These are phyloP conservation scores for Apotomis capreana DNA, from an alignment of 2,888 invertebrate genomes.

Conservation along the genomic window DNA sequence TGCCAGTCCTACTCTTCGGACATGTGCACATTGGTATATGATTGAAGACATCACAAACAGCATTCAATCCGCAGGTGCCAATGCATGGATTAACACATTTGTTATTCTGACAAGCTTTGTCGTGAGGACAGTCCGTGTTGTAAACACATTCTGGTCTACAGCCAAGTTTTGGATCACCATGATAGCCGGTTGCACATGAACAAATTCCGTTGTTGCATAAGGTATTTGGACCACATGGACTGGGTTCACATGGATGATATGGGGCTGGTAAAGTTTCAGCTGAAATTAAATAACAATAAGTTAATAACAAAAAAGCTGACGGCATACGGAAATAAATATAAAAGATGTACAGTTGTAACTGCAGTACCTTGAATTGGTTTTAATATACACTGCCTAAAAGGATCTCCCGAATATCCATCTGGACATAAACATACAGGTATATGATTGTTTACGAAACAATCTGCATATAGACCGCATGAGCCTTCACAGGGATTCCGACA, in stretches of 20 bases:
- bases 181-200: conserved; percentile 84
- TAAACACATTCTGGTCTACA: conserved; percentile 89
- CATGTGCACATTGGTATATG: conserved; percentile 89
- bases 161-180: conserved; percentile 86
- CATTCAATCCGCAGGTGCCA: conserved; percentile 87
- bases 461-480: conserved; percentile 86
- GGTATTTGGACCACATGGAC: conserved; percentile 86
- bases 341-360: background rate
- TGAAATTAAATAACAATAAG: conserved; percentile 45
- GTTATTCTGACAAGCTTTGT: conserved; percentile 86
- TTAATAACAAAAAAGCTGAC: conserved; percentile 37
- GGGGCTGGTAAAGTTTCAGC: conserved; percentile 52
- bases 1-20: conserved; percentile 86
- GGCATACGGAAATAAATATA: background rate
- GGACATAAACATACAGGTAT: conserved; percentile 88
- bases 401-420: conserved; percentile 86
- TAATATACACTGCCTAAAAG: conserved; percentile 86
- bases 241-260: conserved; percentile 84
- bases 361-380: conserved; percentile 76
- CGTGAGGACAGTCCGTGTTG: conserved; percentile 85
- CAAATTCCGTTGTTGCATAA: conserved; percentile 83
- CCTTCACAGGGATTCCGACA: conserved; percentile 88
- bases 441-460: conserved; percentile 88
- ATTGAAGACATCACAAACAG: conserved; percentile 87
- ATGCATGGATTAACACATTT: conserved; percentile 89